Percentiles rank a stretch among this genome's conserved stretches.
Evolutionary conservation across 2,113 vertebrate genomes (phyloP).

Genomic region (Myrmecobius fasciatus): DNA sequence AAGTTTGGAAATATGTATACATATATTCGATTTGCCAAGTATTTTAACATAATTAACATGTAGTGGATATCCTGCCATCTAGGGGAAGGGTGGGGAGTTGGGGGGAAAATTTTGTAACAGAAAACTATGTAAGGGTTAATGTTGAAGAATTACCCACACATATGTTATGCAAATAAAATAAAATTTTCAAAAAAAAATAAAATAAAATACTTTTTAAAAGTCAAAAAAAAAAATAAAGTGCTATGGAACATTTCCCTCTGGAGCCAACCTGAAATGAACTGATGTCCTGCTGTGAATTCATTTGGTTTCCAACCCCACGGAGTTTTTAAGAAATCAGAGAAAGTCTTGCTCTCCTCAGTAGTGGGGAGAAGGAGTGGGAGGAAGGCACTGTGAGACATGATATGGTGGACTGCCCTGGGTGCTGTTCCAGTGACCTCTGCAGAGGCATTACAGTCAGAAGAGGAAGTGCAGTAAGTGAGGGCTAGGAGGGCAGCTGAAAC

Average conservation of each 20-base stretch:
- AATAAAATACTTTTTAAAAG: too few species aligned
- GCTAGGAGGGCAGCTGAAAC: background rate
- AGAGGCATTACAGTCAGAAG: background rate
- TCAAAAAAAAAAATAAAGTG: too few species aligned
- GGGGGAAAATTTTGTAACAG: too few species aligned
- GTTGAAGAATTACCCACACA: too few species aligned
- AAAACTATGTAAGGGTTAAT: too few species aligned
- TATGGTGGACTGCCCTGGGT: background rate
- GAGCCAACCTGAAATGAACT: background rate
- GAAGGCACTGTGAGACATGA: background rate
- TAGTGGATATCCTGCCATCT: too few species aligned
- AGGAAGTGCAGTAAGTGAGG: background rate
- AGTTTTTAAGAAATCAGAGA: background rate
- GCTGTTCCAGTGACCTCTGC: accelerated
- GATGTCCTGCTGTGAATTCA: background rate
- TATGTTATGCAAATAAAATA: too few species aligned
- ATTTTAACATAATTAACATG: too few species aligned
- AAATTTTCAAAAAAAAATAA: too few species aligned
- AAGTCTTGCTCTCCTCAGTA: background rate
- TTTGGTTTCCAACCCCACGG: background rate
- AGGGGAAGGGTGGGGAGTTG: too few species aligned
- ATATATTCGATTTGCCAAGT: too few species aligned
- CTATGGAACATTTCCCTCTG: background rate
- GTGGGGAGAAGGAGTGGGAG: background rate
- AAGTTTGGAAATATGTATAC: too few species aligned